Base-by-base conservation (phyloP, 2,797 vertebrate genomes). In the Ciconia nigra region DNA sequence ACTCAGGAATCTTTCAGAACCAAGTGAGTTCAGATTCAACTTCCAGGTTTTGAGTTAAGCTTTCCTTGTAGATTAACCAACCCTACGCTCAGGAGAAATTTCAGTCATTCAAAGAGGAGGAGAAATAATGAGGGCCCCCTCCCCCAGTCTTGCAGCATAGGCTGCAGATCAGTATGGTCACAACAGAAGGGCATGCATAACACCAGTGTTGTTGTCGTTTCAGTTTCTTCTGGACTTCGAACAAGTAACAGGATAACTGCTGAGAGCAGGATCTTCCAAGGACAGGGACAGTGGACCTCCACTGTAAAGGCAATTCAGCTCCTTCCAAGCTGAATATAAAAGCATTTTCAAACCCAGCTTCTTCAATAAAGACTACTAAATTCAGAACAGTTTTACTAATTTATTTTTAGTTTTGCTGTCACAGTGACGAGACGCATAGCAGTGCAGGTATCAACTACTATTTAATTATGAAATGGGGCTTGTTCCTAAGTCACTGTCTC, bases 111-210 rank as follows among this genome's bases (percentile, higher is more conserved):
- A 25, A 22, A 87, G 63, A 57, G 7, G n/a, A 85, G 42, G 3
- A 87, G 33, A 21, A 83, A 79, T 19, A 65, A 22, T 1, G 51
- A 87, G 19, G 22, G 7, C 7, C 3, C 37, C 15, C 41, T 55
- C 25, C 25, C 52, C 14, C 26, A 89, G 0, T 10, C 17, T 15
- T 51, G 35, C 33, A 72, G 46, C 1, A 0, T 0, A 74, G 58
- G 57, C 54, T 57, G n/a, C 42, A 49, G 46, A 65, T 31, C 52
- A 22, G 4, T 17, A 42, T 3, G 24, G 67, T 59, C 46, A 63
- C 66, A 92, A 76, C 1, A 1, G 15, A 79, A 81, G 19, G 39
- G 35, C 63, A 72, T 1, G 9, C n/a, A 26, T 29, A 83, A 58
- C n/a, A 77, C 10, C 25, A 71, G 46, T 3, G 13, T 1, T 39